Evolutionary conservation across 2,888 invertebrate genomes (phyloP).

Genomic region (Cryptophagus acutangulus): DNA sequence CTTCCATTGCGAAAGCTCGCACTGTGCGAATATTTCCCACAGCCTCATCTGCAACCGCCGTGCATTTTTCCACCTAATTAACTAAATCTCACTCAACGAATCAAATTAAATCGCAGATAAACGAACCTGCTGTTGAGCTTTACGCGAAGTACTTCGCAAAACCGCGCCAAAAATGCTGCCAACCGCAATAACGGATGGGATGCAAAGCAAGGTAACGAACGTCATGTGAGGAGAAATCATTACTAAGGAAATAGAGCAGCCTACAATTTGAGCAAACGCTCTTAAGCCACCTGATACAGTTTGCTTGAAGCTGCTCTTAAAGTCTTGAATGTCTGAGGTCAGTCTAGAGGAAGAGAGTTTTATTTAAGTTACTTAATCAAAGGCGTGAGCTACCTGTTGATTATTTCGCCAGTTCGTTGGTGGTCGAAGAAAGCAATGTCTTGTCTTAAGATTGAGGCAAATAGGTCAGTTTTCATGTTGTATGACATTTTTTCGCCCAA

Average conservation of each 20-base stretch:
- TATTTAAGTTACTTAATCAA: slow-evolving; percentile 9
- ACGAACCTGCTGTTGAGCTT: slow-evolving; percentile 75
- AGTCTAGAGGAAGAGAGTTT: slow-evolving; percentile 65
- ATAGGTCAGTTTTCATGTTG: slow-evolving; percentile 75
- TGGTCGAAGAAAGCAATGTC: slow-evolving; percentile 88
- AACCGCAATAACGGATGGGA: slow-evolving; percentile 79
- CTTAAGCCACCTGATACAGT: slow-evolving; percentile 88
- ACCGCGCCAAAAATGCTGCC: slow-evolving; percentile 79
- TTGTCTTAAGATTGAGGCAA: slow-evolving; percentile 76
- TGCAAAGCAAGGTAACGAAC: slow-evolving; percentile 71
- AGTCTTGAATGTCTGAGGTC: slow-evolving; percentile 92
- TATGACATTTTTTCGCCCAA: slow-evolving; percentile 85
- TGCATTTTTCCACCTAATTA: slow-evolving; percentile 80
- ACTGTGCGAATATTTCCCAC: slow-evolving; percentile 91
- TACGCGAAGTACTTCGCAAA: slow-evolving; percentile 69
- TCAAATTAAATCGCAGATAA: neutral
- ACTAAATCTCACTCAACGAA: no score
- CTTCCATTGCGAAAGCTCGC: slow-evolving; percentile 89
- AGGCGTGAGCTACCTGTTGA: slow-evolving; percentile 63
- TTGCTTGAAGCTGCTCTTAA: slow-evolving; percentile 94
- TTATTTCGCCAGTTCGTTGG: slow-evolving; percentile 86
- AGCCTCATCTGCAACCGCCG: slow-evolving; percentile 88
- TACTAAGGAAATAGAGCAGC: slow-evolving; percentile 72
- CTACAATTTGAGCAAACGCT: slow-evolving; percentile 78
- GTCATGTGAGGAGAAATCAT: slow-evolving; percentile 90